A percentile compares a stretch with the other conserved stretches of the same genome.
Conservation (phyloP, 2,113 vertebrate genomes). For the Chelonoidis abingdonii region DNA sequence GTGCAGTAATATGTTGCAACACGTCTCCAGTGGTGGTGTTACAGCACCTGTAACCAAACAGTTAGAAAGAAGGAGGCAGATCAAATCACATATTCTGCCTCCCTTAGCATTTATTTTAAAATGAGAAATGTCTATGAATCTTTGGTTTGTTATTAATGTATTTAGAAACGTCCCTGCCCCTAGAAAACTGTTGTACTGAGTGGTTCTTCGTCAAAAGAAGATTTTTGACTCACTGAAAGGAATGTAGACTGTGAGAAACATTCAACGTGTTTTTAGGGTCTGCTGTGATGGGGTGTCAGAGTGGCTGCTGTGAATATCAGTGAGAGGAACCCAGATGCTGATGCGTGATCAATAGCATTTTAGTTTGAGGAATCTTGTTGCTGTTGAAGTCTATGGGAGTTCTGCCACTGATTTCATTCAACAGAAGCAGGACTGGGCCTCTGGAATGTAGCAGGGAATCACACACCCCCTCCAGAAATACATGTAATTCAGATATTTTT, state of each 20-base stretch:
- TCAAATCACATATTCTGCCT: background rate
- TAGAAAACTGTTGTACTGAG: background rate
- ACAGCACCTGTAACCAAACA: background rate
- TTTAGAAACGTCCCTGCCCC: background rate
- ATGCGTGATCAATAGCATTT: background rate
- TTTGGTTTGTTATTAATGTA: background rate
- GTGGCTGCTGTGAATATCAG: background rate
- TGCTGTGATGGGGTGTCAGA: background rate
- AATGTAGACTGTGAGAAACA: background rate
- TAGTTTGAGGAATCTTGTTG: background rate
- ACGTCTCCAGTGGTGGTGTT: background rate
- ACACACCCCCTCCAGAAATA: background rate
- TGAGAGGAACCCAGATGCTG: background rate
- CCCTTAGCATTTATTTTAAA: background rate
- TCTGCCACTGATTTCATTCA: background rate
- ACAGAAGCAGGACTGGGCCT: background rate
- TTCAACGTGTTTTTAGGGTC: background rate
- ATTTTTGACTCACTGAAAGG: background rate
- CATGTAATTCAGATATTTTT: background rate
- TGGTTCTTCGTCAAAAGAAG: background rate
- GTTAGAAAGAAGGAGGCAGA: background rate
- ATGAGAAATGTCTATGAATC: background rate
- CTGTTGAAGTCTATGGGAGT: background rate
- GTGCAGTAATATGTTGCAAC: conserved; percentile 15
- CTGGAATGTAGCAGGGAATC: background rate